Base-by-base conservation (phyloP, 1,140 invertebrate species). In the Bombus consobrinus region DNA sequence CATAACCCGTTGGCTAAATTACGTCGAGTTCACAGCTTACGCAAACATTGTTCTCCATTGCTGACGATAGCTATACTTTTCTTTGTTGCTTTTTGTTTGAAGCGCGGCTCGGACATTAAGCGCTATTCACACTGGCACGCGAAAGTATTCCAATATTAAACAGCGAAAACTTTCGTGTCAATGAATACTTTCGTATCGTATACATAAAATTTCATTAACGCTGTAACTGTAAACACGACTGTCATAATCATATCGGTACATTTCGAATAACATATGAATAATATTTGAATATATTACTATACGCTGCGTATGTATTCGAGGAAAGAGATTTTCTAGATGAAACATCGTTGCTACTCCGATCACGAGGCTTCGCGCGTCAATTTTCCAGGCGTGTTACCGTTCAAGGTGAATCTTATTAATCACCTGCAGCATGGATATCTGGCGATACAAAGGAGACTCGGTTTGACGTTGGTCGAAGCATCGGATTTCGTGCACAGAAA, bases 401-500 rank as follows among this genome's bases (percentile, higher is more conserved):
- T 69, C 81, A 83, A 83, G 82, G 75, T 84, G 82, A 84, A 41
- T 71, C 64, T 79, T 57, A 59, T 84, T 84, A 84, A 84, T 84
- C 82, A 78, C 47, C 82, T 13, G 62, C 43, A 53, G n/a, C 43
- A 64, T 25, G 73, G 9, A 37, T 28, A 57, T 66, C 28, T 8
- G 47, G 71, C 34, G 74, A 15, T 37, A 79, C 59, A 87, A 81
- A 77, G 64, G 53, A 32, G 62, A 79, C 39, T 62, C 6, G 43
- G 66, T 57, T 62, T 32, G 39, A 72, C 18, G 71, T 73, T 32
- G 81, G 47, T 71, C 73, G n/a, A 34, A 74, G 68, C 53, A 68
- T 91, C 83, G 87, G 77, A 87, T 89, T 90, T 90, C 87, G 84
- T 78, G 68, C 62, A 53, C 83, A 87, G 72, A 77, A 84, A 85